A percentile compares a stretch with the other conserved stretches of the same genome.
Conservation (phyloP, 2,888 invertebrate species). For the Amphipyra berbera region DNA sequence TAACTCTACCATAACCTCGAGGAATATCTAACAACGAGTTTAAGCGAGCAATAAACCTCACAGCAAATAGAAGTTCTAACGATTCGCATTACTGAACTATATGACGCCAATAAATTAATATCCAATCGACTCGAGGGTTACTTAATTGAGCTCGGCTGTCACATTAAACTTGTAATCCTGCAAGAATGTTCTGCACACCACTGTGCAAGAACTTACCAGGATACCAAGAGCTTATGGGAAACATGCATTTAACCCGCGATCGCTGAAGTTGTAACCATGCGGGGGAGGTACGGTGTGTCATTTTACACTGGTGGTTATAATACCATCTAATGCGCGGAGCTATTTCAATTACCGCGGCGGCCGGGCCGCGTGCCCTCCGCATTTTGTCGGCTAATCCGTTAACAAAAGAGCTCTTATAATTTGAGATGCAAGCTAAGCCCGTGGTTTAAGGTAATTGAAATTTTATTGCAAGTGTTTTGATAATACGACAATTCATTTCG, state of each 20-base stretch:
- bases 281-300: constrained; percentile 17
- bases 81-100: constrained; percentile 54
- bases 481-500: constrained; percentile 49
- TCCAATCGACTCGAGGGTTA: constrained; percentile 76
- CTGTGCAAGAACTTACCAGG: constrained; percentile 43
- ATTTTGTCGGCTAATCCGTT: constrained; percentile 75
- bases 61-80: constrained; percentile 21
- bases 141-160: constrained; percentile 73
- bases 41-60: constrained; percentile 40
- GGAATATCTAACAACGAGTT: constrained; percentile 12
- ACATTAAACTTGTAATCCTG: constrained; percentile 76
- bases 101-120: constrained; percentile 78
- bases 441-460: constrained; percentile 73
- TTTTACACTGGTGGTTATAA: constrained; percentile 54
- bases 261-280: background rate
- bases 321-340: constrained; percentile 72
- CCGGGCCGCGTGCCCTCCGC: constrained; percentile 64
- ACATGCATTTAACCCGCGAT: constrained; percentile 7
- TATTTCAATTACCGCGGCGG: constrained; percentile 75
- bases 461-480: constrained; percentile 76
- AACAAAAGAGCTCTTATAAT: constrained; percentile 75
- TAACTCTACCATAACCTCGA: constrained; percentile 7
- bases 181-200: constrained; percentile 67
- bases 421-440: constrained; percentile 64
- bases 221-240: constrained; percentile 13